Percentiles rank a stretch among this genome's conserved stretches.
These are phyloP conservation scores for Platalea minor DNA, from an alignment of 2,797 vertebrate genomes.

Conservation along the genomic window DNA sequence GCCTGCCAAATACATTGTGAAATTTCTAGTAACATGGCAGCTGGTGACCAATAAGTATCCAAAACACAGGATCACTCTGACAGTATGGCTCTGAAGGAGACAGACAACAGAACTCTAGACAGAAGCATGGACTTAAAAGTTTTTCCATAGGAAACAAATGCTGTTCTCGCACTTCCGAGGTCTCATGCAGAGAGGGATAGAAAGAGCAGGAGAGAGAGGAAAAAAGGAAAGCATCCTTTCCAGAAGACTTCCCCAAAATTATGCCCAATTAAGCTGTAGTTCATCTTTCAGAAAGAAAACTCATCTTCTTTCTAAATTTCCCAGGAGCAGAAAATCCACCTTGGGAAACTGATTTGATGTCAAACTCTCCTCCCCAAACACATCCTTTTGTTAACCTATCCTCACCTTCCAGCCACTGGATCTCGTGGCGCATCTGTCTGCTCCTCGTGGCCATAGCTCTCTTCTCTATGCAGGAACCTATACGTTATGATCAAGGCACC, in stretches of 20 bases:
- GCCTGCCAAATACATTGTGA: not conserved
- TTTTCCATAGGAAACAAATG: not conserved
- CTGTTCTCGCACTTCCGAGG: not conserved
- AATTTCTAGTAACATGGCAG: not conserved
- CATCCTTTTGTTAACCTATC: not conserved
- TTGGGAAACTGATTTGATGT: not conserved
- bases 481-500: rapidly evolving
- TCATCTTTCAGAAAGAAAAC: not conserved
- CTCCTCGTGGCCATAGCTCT: not conserved
- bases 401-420: not conserved
- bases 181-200: not conserved
- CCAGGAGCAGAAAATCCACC: not conserved
- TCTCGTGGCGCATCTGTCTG: not conserved
- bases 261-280: not conserved
- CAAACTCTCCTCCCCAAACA: not conserved
- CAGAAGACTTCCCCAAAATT: not conserved
- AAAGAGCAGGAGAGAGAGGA: not conserved
- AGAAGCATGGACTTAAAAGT: not conserved
- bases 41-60: not conserved
- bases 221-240: not conserved
- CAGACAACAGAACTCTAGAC: not conserved
- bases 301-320: not conserved
- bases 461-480: not conserved
- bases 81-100: not conserved
- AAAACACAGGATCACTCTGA: not conserved